Percentiles rank a stretch among this genome's conserved stretches.
These are phyloP conservation scores for Anomalospiza imberbis DNA, from an alignment of 2,797 vertebrate genomes.

Conservation along the genomic window DNA sequence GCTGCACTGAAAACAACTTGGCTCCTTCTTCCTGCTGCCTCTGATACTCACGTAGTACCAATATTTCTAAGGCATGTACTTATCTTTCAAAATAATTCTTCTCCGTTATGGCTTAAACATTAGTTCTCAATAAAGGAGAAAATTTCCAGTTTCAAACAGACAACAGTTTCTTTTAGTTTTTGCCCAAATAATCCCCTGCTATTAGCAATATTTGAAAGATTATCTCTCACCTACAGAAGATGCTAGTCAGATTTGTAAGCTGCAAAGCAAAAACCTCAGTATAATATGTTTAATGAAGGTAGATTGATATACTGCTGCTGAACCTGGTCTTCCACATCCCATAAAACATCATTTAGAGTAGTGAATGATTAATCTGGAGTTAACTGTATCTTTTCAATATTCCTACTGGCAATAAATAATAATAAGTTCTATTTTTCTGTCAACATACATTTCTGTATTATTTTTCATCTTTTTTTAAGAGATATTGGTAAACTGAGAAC, in stretches of 20 bases:
- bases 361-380: background rate
- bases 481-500: background rate
- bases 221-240: background rate
- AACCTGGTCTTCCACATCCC: background rate
- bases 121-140: background rate
- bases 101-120: background rate
- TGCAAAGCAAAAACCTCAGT: background rate
- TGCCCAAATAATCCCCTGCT: background rate
- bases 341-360: background rate
- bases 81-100: background rate
- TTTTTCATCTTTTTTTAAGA: conserved; percentile 3
- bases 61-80: background rate
- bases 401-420: conserved; percentile 9
- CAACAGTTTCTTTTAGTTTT: background rate
- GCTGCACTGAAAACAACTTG: background rate
- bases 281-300: background rate
- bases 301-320: background rate
- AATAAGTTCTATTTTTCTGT: conserved; percentile 6
- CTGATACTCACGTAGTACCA: background rate
- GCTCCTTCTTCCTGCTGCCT: background rate
- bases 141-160: background rate
- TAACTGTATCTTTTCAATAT: conserved; percentile 35
- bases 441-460: conserved; percentile 8
- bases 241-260: background rate
- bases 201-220: background rate